These are phyloP conservation scores for Ascaphus truei DNA, from an alignment of 2,113 vertebrate species.

Conservation along the genomic window DNA sequence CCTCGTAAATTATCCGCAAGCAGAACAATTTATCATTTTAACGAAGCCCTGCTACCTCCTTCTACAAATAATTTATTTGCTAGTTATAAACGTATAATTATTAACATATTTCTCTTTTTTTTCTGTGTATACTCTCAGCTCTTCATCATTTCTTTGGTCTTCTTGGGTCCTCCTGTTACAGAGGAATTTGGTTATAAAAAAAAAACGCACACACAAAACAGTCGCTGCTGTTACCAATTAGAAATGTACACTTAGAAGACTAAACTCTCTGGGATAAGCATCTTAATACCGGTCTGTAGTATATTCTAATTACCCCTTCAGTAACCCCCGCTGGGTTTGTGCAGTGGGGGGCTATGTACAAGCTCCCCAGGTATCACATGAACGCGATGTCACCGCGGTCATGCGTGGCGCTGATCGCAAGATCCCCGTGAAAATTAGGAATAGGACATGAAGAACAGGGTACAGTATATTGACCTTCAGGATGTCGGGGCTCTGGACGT, in stretches of 20 bases:
- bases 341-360: too few species aligned
- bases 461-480: too few species aligned
- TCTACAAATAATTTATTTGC: conserved; percentile 38
- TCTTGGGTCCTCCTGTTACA: conserved; percentile 6
- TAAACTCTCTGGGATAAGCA: neutral
- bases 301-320: conserved; percentile 16
- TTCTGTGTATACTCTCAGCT: neutral
- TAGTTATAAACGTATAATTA: conserved; percentile 37
- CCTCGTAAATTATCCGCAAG: conserved; percentile 34
- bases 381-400: too few species aligned
- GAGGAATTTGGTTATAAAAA: conserved; percentile 19
- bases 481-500: too few species aligned
- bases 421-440: too few species aligned
- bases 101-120: conserved; percentile 34
- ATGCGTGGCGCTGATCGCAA: too few species aligned
- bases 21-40: conserved; percentile 37
- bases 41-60: conserved; percentile 32
- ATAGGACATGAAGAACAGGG: too few species aligned
- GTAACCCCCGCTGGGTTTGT: too few species aligned
- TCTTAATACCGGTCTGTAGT: conserved; percentile 8
- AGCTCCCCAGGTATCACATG: too few species aligned
- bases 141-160: conserved; percentile 21
- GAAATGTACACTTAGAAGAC: neutral
- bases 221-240: conserved; percentile 24
- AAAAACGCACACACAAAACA: conserved; percentile 16